Evolutionary conservation across 2,113 vertebrate genomes (phyloP), one percentile per base, ranked within the genome.

Genomic region (Rattus rattus): DNA sequence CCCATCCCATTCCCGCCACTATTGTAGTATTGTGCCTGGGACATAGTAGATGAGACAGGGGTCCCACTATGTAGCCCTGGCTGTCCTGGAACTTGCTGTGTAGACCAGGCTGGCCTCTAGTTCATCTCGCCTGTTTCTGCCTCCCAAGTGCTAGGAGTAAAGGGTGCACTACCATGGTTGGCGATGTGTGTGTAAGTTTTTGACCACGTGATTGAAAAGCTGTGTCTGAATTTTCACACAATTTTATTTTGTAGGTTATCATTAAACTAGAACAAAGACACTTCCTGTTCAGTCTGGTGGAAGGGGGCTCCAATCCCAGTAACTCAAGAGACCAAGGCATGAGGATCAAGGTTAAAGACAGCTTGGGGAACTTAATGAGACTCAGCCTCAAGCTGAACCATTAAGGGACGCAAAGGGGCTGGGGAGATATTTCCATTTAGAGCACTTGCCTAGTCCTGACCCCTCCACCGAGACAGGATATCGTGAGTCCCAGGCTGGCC

Each of bases 211-310:
- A 26, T 24, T 61, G 56, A 61, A 81, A 81, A 81, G 52, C 61
- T 61, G 20, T 73, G 26, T 59, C 43, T 75, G 70, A 75, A 79
- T 90, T 85, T 83, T 10, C 39, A 94, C 30, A 39, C 92, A 65
- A 47, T 85, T 47, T 73, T 84, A 79, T 93, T 90, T 92, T 81
- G 84, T 39, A 47, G 61, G 49, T 80, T 72, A 70, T 80, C 39
- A 80, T 96, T 80, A 93, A 83, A 73, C 47, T 24, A 84, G 73
- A 89, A 75, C 33, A 63, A 67, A 77, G 65, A 65, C 30, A 47
- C 17, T 79, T 79, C 83, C 4, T 22, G 63, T 52, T 86, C 43
- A 12, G 28, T 47, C 43, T 87, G 43, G 6, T 87, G 43, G 30
- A 69, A 2, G 11, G 70, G 85, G 10, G 19, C 28, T 87, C 47